phyloP scores from a whole-genome alignment of 2,888 invertebrate species.

The Lithophane socia region DNA sequence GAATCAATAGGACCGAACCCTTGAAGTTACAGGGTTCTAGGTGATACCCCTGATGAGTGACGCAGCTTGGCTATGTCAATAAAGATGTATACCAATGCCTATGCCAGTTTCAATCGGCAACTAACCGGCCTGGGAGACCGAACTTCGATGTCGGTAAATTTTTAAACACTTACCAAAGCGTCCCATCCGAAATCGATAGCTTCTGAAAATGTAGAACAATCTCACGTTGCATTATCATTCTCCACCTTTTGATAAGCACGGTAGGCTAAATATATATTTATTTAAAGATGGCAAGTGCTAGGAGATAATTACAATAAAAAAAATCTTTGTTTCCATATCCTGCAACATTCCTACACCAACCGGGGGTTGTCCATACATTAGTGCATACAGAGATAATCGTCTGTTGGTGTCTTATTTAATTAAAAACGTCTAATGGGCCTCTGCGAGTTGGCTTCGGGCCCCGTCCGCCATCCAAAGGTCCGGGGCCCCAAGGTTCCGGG shows the following conservation, averaged over 20 bases:
- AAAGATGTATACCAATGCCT: slow-evolving; percentile 16
- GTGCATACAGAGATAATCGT: too few relatives aligned
- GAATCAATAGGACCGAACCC: background rate
- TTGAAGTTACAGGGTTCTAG: background rate
- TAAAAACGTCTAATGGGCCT: too few relatives aligned
- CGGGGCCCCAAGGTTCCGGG: too few relatives aligned
- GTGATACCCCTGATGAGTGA: background rate
- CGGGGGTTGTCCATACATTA: too few relatives aligned
- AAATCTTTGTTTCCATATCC: too few relatives aligned
- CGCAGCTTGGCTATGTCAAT: background rate
- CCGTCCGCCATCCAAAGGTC: too few relatives aligned
- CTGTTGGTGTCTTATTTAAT: too few relatives aligned
- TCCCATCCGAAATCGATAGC: slow-evolving; percentile 12
- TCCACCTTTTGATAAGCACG: background rate
- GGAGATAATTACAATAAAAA: too few relatives aligned
- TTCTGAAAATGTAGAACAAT: slow-evolving; percentile 14
- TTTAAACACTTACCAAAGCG: slow-evolving; percentile 29
- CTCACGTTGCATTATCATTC: background rate
- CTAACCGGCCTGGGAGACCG: slow-evolving; percentile 11
- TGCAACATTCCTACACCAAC: too few relatives aligned
- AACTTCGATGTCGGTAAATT: slow-evolving; percentile 29
- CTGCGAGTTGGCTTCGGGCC: too few relatives aligned
- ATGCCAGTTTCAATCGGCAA: background rate
- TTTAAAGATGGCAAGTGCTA: too few relatives aligned
- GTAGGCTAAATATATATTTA: background rate